Conservation (phyloP, 2,888 invertebrate genomes). For the Tipula vernalis region DNA sequence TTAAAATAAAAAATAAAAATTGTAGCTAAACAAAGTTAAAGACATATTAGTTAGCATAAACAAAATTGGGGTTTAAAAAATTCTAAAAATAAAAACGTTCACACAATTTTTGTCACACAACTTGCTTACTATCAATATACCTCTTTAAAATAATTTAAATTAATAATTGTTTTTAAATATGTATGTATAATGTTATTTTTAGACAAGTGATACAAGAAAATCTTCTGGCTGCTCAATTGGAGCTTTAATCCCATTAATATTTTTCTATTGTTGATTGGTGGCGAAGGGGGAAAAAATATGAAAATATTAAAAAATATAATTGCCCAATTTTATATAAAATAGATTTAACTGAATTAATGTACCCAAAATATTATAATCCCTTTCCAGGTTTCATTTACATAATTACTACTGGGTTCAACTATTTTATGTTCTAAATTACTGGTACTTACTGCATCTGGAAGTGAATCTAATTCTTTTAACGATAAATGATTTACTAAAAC, state of each 20-base stretch:
- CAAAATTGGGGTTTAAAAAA: not conserved
- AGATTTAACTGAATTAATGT: not conserved
- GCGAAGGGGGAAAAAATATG: not conserved
- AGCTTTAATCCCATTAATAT: not conserved
- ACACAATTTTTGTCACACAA: not conserved
- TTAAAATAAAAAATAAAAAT: not conserved
- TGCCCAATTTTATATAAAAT: not conserved
- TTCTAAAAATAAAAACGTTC: not conserved
- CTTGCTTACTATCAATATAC: not conserved
- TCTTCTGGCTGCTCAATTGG: not conserved
- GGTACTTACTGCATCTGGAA: slow-evolving; percentile 36
- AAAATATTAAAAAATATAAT: not conserved
- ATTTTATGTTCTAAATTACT: slow-evolving; percentile 24
- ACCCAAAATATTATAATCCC: not conserved
- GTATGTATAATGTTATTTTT: not conserved
- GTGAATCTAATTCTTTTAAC: slow-evolving; percentile 49
- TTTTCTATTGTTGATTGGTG: not conserved
- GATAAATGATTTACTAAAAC: slow-evolving; percentile 81
- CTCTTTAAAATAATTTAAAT: not conserved
- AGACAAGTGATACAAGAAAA: not conserved
- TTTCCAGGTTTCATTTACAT: not conserved
- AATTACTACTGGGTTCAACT: not conserved
- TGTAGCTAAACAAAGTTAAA: not conserved
- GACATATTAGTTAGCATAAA: not conserved
- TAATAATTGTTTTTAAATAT: not conserved